Conservation (phyloP, 1,140 invertebrate species). For the Drosophila nebulosa region DNA sequence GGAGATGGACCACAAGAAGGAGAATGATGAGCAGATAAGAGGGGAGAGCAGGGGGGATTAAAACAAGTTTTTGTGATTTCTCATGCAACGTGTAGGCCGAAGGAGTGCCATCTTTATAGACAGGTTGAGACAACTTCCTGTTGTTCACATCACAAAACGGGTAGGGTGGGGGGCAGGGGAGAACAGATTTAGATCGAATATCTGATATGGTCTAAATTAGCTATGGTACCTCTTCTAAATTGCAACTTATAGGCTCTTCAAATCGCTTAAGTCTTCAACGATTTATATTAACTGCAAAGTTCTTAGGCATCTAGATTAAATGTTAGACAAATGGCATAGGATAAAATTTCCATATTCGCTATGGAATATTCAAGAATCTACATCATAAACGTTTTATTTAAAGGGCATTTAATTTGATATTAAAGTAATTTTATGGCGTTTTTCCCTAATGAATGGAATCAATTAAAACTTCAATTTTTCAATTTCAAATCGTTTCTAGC, state of each 20-base stretch:
- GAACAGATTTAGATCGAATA: conserved; percentile 1
- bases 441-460: no score
- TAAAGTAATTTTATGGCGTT: no score
- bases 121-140: conserved; percentile 53
- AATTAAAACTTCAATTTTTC: no score
- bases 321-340: not conserved
- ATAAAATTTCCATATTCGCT: not conserved
- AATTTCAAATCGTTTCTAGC: no score
- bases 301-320: not conserved
- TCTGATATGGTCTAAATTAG: not conserved
- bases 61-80: conserved; percentile 39
- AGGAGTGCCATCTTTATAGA: conserved; percentile 56
- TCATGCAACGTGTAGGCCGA: conserved; percentile 33
- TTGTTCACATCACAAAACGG: conserved; percentile 11
- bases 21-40: not conserved
- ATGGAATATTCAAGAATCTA: not conserved
- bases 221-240: not conserved
- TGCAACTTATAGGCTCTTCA: not conserved
- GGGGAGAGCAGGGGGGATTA: conserved; percentile 19
- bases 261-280: not conserved
- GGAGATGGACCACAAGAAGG: conserved; percentile 23
- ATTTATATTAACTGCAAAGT: not conserved
- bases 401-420: no score
- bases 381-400: no score
- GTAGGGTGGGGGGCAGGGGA: conserved; percentile 10